Evolutionary conservation across 2,888 invertebrate species (phyloP).

Genomic region (Aphidoletes aphidimyza): DNA sequence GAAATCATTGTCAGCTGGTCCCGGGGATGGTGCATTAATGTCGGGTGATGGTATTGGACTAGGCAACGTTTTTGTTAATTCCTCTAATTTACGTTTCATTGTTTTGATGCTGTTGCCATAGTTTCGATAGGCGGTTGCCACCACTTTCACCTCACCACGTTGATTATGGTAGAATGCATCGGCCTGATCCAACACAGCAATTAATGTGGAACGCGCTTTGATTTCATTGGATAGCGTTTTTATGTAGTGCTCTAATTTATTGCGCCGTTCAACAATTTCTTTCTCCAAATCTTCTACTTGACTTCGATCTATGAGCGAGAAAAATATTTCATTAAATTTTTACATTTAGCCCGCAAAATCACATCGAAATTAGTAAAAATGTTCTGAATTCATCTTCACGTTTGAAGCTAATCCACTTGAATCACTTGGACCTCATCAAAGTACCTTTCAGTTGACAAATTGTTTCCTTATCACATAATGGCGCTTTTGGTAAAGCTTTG

Average conservation of each 20-base stretch:
- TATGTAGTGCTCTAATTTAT: slow-evolving; percentile 83
- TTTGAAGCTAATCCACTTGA: neutral
- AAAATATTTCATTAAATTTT: neutral
- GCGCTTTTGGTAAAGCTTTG: slow-evolving; percentile 65
- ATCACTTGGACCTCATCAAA: too few relatives aligned
- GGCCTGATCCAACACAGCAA: slow-evolving; percentile 82
- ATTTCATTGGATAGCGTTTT: slow-evolving; percentile 84
- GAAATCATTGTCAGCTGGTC: slow-evolving; percentile 81
- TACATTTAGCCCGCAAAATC: too few relatives aligned
- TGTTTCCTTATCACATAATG: slow-evolving; percentile 80
- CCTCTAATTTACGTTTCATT: slow-evolving; percentile 86
- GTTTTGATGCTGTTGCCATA: slow-evolving; percentile 89
- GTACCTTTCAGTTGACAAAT: slow-evolving; percentile 83
- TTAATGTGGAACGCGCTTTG: slow-evolving; percentile 79
- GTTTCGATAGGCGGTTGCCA: slow-evolving; percentile 90
- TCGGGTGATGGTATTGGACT: slow-evolving; percentile 73
- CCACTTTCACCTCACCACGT: slow-evolving; percentile 93
- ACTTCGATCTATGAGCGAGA: slow-evolving; percentile 75
- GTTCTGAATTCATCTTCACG: neutral
- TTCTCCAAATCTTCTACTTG: slow-evolving; percentile 88
- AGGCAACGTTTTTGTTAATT: slow-evolving; percentile 77
- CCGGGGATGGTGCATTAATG: slow-evolving; percentile 78
- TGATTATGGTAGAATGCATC: slow-evolving; percentile 90
- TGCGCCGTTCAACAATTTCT: slow-evolving; percentile 84
- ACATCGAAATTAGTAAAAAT: too few relatives aligned